These are phyloP conservation scores for Atlantisia rogersi DNA, from an alignment of 2,113 vertebrate species.

Conservation along the genomic window DNA sequence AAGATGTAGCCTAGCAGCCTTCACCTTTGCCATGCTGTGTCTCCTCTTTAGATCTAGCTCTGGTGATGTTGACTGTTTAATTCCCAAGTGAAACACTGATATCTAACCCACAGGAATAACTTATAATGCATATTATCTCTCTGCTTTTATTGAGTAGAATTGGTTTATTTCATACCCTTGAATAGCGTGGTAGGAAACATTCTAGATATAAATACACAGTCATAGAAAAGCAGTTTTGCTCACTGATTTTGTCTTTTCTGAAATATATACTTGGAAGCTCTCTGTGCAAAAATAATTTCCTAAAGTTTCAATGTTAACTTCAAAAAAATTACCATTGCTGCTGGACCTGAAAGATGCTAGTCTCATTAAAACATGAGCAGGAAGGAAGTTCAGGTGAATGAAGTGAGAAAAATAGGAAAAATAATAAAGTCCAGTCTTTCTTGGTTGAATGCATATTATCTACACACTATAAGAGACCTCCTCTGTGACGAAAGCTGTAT, in stretches of 20 bases:
- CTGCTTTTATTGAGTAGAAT: background rate
- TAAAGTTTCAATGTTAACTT: background rate
- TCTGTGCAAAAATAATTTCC: background rate
- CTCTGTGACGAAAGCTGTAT: background rate
- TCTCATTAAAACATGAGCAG: background rate
- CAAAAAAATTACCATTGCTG: background rate
- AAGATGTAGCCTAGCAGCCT: background rate
- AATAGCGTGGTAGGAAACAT: background rate
- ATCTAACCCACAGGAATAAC: background rate
- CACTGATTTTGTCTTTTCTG: background rate
- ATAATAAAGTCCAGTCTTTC: background rate
- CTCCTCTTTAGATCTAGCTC: background rate
- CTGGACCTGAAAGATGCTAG: background rate
- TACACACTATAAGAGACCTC: background rate
- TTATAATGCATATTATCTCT: background rate
- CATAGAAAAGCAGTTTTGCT: background rate
- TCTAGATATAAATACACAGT: background rate
- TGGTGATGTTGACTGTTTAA: conserved; percentile 24
- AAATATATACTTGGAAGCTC: background rate
- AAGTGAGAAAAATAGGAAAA: background rate
- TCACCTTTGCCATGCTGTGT: conserved; percentile 17
- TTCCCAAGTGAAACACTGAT: background rate
- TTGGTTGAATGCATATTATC: background rate
- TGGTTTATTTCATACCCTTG: background rate
- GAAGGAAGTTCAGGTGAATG: background rate